Evolutionary conservation across 2,113 vertebrate genomes (phyloP).

Genomic region (Oreocharis arfaki): DNA sequence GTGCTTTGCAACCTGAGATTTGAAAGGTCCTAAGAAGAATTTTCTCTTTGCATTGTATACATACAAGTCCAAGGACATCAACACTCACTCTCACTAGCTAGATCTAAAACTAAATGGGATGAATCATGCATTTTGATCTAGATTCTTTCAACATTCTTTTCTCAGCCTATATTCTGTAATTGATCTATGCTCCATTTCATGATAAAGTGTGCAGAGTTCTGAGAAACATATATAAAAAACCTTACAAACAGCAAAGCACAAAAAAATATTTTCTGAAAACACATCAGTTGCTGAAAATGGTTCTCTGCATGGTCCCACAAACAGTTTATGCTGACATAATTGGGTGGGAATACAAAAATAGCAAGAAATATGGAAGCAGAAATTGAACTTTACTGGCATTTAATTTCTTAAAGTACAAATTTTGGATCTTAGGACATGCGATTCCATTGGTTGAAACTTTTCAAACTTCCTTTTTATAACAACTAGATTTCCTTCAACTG

Average conservation of each 20-base stretch:
- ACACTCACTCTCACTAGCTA: neutral
- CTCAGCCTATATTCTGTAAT: neutral
- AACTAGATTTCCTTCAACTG: neutral
- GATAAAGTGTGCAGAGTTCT: neutral
- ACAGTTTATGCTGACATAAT: neutral
- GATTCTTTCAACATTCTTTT: neutral
- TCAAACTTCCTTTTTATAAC: neutral
- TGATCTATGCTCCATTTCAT: neutral
- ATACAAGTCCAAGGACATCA: neutral
- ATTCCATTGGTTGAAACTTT: neutral
- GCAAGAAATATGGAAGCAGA: neutral
- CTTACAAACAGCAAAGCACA: neutral
- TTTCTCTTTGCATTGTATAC: neutral
- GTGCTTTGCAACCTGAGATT: neutral
- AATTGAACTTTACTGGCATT: neutral
- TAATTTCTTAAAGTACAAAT: neutral
- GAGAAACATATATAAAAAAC: neutral
- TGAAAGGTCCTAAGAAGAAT: neutral
- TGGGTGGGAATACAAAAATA: neutral
- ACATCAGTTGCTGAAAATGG: neutral
- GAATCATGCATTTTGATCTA: neutral
- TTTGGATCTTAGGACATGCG: rapidly evolving
- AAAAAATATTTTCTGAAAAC: neutral
- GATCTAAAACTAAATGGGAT: neutral
- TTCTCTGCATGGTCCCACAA: neutral